Evolutionary conservation across 2,888 invertebrate species (phyloP).

Genomic region (Hypercompe scribonia): DNA sequence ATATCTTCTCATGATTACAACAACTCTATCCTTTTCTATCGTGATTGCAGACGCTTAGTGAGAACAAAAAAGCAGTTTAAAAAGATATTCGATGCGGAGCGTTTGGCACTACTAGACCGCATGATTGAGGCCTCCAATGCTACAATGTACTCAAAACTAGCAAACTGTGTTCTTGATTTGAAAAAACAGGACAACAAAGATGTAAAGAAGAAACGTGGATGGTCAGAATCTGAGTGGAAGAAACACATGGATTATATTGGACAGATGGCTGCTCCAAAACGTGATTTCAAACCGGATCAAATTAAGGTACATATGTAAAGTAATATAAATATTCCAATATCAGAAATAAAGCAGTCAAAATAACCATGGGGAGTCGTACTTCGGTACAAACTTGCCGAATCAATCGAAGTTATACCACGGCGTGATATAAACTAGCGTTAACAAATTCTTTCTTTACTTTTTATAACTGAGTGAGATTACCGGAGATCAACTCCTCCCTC

Average conservation of each 20-base stretch:
- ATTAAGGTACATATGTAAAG: constrained; percentile 58
- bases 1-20: not conserved
- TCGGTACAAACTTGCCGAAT: too few relatives aligned
- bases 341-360: not conserved
- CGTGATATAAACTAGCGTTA: too few relatives aligned
- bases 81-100: constrained; percentile 64
- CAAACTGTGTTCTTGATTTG: constrained; percentile 72
- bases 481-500: too few relatives aligned
- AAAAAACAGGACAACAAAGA: constrained; percentile 71
- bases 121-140: constrained; percentile 75
- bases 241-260: constrained; percentile 80
- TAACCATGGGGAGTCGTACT: too few relatives aligned
- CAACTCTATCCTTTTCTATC: not conserved
- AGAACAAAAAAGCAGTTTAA: constrained; percentile 69
- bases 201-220: constrained; percentile 69
- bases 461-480: too few relatives aligned
- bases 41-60: constrained; percentile 67
- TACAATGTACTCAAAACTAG: constrained; percentile 75
- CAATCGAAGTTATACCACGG: too few relatives aligned
- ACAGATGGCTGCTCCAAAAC: constrained; percentile 71
- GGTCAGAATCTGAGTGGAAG: constrained; percentile 80
- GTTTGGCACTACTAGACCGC: constrained; percentile 69
- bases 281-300: constrained; percentile 57
- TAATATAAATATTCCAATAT: not conserved
- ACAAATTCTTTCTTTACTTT: too few relatives aligned